Percentiles rank a stretch among this genome's conserved stretches.
These are phyloP conservation scores for Ammodramus savannarum DNA, from an alignment of 2,113 vertebrate genomes.

Conservation along the genomic window DNA sequence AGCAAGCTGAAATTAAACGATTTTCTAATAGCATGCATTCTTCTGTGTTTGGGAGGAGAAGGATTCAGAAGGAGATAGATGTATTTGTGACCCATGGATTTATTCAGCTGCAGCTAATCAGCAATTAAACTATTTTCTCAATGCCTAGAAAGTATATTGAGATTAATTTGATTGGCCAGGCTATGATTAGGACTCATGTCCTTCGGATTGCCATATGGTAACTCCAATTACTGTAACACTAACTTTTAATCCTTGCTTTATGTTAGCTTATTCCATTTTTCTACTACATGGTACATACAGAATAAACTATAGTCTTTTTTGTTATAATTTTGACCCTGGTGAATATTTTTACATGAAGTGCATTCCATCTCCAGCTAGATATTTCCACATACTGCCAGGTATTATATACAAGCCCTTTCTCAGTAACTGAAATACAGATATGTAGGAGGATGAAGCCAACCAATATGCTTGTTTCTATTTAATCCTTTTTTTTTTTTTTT, in stretches of 20 bases:
- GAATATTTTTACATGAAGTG: not conserved
- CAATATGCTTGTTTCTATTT: not conserved
- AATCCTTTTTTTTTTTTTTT: not conserved
- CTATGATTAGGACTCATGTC: not conserved
- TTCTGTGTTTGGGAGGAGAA: slow-evolving; percentile 58
- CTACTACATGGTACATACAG: not conserved
- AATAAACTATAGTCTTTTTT: not conserved
- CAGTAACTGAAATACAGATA: not conserved
- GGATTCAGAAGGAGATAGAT: slow-evolving; percentile 58
- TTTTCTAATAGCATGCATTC: slow-evolving; percentile 73
- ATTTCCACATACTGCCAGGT: not conserved
- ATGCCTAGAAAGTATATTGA: slow-evolving; percentile 14
- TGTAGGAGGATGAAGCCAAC: not conserved
- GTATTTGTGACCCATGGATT: slow-evolving; percentile 44
- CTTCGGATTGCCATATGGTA: slow-evolving; percentile 12
- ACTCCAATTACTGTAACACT: slow-evolving; percentile 31
- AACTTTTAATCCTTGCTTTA: slow-evolving; percentile 61
- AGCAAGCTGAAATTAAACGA: slow-evolving; percentile 74
- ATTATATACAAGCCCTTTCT: not conserved
- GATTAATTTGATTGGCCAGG: slow-evolving; percentile 30
- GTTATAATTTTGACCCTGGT: not conserved
- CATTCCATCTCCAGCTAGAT: not conserved
- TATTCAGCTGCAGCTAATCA: slow-evolving; percentile 65
- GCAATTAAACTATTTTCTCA: slow-evolving; percentile 62
- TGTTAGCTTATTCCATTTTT: not conserved